Percentiles rank a stretch among this genome's conserved stretches.
These are phyloP conservation scores for Natrix natrix DNA, from an alignment of 2,797 vertebrate genomes.

Conservation along the genomic window DNA sequence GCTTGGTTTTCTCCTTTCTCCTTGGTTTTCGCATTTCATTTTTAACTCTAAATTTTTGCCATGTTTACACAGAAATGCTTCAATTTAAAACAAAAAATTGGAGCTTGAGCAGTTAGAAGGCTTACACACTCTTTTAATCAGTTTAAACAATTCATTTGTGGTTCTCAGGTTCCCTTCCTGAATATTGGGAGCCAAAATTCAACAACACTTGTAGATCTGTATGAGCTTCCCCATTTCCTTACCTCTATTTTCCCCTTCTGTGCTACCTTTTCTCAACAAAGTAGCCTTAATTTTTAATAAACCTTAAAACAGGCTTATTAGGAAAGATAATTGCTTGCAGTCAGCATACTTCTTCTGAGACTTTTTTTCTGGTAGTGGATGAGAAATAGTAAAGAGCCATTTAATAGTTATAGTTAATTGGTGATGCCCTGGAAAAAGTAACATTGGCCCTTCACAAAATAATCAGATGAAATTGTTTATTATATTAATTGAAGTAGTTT, in stretches of 20 bases:
- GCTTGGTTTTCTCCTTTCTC: not conserved
- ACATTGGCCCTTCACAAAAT: too few relatives aligned
- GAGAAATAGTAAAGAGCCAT: not conserved
- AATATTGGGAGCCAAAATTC: not conserved
- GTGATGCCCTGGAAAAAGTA: not conserved
- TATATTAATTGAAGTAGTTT: not conserved
- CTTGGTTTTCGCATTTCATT: not conserved
- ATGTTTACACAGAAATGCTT: not conserved
- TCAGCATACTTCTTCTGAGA: not conserved
- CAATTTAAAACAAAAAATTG: not conserved
- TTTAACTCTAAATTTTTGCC: not conserved
- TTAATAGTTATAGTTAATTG: not conserved
- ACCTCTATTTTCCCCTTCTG: not conserved
- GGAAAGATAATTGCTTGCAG: not conserved
- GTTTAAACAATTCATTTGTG: not conserved
- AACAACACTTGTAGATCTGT: not conserved
- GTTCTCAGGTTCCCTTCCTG: not conserved
- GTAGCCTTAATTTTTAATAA: not conserved
- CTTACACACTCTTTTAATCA: not conserved
- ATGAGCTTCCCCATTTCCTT: not conserved
- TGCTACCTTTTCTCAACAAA: not conserved
- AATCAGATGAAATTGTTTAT: not conserved
- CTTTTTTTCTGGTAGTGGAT: not conserved
- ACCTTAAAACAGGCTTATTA: not conserved
- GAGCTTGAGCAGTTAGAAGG: not conserved